Base-by-base conservation (phyloP, 2,888 invertebrate species). In the Lasioglossum villosulum region DNA sequence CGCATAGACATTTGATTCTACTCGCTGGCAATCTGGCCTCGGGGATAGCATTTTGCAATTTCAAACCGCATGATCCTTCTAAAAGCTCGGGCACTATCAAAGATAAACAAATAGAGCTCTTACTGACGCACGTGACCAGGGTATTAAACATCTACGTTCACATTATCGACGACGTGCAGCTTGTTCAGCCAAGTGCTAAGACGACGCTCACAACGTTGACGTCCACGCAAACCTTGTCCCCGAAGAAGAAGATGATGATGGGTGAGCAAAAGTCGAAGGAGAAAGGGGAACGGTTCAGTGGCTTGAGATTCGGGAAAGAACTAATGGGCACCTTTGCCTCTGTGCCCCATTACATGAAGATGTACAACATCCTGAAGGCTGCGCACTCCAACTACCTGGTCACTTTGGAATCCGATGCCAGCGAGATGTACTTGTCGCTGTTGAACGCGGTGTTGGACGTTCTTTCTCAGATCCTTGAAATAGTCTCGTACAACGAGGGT, bases 341-440 rank as follows among this genome's bases (percentile, higher is more conserved):
- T 86, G 96, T 97, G 84, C 97, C 98, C 0, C 97, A 98, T 94
- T 99, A 99, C 94, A 96, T 98, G 96, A 98, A 97, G 66, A 95
- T 96, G 84, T 98, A 98, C 95, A 98, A 98, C 82, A 97, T 97
- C 78, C 94, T 99, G 80, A 97, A 97, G 94, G 97, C 97, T 88
- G 97, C 98, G 5, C 98, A 98, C 95, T 97, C 97, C 45, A 99
- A 98, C 96, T 98, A 98, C 95, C 98, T 98, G 96, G 98, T 97
- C 92, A 98, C 98, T 72, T 96, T 98, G 90, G 98, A 98, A 91
- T 96, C 97, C 56, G 97, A 97, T 91, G 96, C 97, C 56, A 97
- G 97, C 90, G 97, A 97, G 93, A 97, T 97, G 95, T 97, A 98
- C 93, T 95, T 97, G 76, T 96, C 96, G 48, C 96, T 98, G 83